phyloP scores from a whole-genome alignment of 2,888 invertebrate species.

The Diaperis boleti region DNA sequence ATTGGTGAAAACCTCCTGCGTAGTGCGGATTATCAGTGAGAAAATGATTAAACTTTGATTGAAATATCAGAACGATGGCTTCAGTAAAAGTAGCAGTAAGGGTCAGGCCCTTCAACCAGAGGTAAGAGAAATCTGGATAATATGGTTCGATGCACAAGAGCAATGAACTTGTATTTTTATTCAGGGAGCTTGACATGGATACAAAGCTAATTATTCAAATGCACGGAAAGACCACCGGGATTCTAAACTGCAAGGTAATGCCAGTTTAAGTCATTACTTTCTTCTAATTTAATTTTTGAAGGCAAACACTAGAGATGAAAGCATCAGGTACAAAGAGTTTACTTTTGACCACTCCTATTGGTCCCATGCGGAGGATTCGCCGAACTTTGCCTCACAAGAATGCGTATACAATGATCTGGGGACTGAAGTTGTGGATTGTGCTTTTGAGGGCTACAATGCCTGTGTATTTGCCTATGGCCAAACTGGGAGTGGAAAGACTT shows the following conservation, averaged over 20 bases:
- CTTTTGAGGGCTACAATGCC: slow-evolving; percentile 88
- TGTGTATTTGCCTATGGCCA: slow-evolving; percentile 94
- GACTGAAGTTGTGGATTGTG: slow-evolving; percentile 83
- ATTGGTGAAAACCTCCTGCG: slow-evolving; percentile 34
- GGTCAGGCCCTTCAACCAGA: slow-evolving; percentile 91
- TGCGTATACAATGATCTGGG: slow-evolving; percentile 83
- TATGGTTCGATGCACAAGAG: slow-evolving; percentile 53
- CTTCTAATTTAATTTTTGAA: slow-evolving; percentile 41
- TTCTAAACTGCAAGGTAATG: slow-evolving; percentile 80
- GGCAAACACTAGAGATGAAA: slow-evolving; percentile 64
- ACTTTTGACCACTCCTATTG: slow-evolving; percentile 92
- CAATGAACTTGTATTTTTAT: slow-evolving; percentile 57
- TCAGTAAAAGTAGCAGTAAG: slow-evolving; percentile 93
- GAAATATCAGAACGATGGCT: slow-evolving; percentile 73
- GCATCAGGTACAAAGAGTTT: slow-evolving; percentile 80
- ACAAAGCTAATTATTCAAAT: slow-evolving; percentile 87
- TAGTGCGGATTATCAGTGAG: slow-evolving; percentile 12
- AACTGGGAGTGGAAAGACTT: slow-evolving; percentile 92
- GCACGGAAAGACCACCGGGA: slow-evolving; percentile 85
- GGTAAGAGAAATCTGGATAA: slow-evolving; percentile 69
- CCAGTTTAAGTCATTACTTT: not conserved
- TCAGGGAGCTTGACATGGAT: slow-evolving; percentile 86
- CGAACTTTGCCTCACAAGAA: slow-evolving; percentile 84
- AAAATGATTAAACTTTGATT: slow-evolving; percentile 25
- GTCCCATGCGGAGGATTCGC: slow-evolving; percentile 80